These are phyloP conservation scores for Drosophila kohkoa DNA, from an alignment of 1,140 invertebrate species.

Conservation along the genomic window DNA sequence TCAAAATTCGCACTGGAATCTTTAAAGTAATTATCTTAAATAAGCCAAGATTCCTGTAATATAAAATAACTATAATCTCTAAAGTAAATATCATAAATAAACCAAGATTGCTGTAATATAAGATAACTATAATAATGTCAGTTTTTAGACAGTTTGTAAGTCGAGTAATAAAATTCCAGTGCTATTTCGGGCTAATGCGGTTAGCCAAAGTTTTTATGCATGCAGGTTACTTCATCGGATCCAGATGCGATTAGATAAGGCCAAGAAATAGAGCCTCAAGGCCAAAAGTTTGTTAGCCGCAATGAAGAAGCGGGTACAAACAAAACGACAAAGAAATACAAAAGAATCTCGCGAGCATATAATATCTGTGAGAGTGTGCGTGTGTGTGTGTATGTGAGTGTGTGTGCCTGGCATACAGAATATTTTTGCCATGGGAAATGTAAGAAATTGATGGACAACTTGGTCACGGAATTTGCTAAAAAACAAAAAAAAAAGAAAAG, in stretches of 20 bases:
- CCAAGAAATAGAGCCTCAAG: slow-evolving; percentile 52
- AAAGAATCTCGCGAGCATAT: background rate
- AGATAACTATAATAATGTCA: background rate
- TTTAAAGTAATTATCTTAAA: background rate
- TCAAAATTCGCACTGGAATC: no score
- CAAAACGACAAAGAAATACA: slow-evolving; percentile 45
- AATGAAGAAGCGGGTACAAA: slow-evolving; percentile 48
- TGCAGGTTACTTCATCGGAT: slow-evolving; percentile 17
- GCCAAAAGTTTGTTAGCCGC: slow-evolving; percentile 66
- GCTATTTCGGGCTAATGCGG: slow-evolving; percentile 1
- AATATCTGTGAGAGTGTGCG: slow-evolving; percentile 7
- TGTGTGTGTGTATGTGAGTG: slow-evolving; percentile 1
- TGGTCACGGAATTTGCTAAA: slow-evolving; percentile 53
- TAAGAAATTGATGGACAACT: slow-evolving; percentile 41
- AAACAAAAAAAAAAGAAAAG: slow-evolving; percentile 13
- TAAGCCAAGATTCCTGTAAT: background rate
- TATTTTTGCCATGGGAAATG: slow-evolving; percentile 16
- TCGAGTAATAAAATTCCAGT: slow-evolving; percentile 21
- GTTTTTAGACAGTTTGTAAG: slow-evolving; percentile 19
- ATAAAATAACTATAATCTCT: background rate
- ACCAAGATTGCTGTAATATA: background rate
- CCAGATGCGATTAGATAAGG: slow-evolving; percentile 67
- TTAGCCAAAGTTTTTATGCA: slow-evolving; percentile 19
- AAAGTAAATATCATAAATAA: background rate
- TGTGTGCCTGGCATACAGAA: slow-evolving; percentile 51